A percentile compares a stretch with the other conserved stretches of the same genome.
phyloP scores from a whole-genome alignment of 2,888 invertebrate genomes.

The Acrobasis consociella region DNA sequence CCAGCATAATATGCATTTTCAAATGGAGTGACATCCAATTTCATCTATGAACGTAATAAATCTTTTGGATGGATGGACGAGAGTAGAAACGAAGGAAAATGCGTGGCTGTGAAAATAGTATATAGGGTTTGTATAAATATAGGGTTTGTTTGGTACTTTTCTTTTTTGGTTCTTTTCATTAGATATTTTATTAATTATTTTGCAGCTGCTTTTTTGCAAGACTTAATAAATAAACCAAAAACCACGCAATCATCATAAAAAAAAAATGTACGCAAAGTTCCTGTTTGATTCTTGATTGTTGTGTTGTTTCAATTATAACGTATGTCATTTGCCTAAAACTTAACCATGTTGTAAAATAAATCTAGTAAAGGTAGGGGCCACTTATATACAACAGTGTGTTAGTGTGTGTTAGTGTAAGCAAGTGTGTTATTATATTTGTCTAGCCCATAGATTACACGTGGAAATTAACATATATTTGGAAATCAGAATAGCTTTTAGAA shows the following conservation, averaged over 20 bases:
- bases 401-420: neutral
- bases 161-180: no score
- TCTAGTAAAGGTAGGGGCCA: no score
- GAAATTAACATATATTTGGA: constrained; percentile 2
- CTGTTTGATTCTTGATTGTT: no score
- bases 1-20: neutral
- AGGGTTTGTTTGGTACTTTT: neutral
- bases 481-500: constrained; percentile 11
- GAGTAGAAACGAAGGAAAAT: neutral
- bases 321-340: no score
- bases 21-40: constrained; percentile 8
- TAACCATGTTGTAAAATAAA: no score
- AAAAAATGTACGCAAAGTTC: no score
- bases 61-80: constrained; percentile 7
- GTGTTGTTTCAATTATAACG: no score
- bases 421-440: neutral
- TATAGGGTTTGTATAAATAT: neutral
- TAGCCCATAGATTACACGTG: constrained; percentile 2
- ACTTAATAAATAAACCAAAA: neutral
- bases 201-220: no score
- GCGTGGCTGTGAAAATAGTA: neutral
- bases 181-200: no score
- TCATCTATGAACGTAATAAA: constrained; percentile 9
- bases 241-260: no score
- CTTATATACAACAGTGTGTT: no score